Evolutionary conservation across 2,113 vertebrate species (phyloP), one percentile per base, ranked within the genome.

Genomic region (Dunckerocampus dactyliophorus): DNA sequence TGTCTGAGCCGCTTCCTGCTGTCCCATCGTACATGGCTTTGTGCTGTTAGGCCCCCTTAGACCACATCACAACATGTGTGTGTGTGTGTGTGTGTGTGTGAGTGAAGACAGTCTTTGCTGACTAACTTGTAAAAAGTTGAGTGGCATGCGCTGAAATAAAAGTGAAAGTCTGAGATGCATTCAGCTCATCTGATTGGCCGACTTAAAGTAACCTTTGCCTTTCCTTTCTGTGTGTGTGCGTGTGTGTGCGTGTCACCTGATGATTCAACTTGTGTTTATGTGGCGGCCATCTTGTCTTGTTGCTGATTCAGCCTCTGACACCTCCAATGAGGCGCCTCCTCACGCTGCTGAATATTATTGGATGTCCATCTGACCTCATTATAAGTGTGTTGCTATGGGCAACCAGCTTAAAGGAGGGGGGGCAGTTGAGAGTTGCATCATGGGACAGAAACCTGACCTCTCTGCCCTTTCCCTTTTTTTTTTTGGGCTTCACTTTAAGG

Each of bases 281-380:
- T 16, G 62, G 59, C 67, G 50, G 82, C 84, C 83, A 84, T 86
- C 79, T 86, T 82, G 79, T 78, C 72, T 76, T 58, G 58, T 11
- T 82, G 64, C 71, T 76, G 72, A 76, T 62, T 74, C 64, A 67
- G 69, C 64, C 66, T 54, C 65, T 80, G 82, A 77, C 80, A 72
- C 78, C 72, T 73, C 70, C 77, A 61, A 63, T 81, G 64, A 53
- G 79, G 82, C 82, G 89, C 86, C 64, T 77, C 69, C 55, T 59
- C 13, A 43, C 59, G 52, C 74, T 75, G 63, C 47, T 69, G 78
- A 84, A 74, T 89, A 90, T 89, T 90, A 89, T 89, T 82, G 90
- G 84, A 89, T 89, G 84, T 75, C 81, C 82, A 77, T 77, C 84
- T 89, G 89, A 91, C 89, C 89, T 89, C 85, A 89, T 89, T 90